Percentiles rank a stretch among this genome's conserved stretches.
phyloP scores from a whole-genome alignment of 53 echinoderm and acorn worm species.

The Antedon mediterranea region DNA sequence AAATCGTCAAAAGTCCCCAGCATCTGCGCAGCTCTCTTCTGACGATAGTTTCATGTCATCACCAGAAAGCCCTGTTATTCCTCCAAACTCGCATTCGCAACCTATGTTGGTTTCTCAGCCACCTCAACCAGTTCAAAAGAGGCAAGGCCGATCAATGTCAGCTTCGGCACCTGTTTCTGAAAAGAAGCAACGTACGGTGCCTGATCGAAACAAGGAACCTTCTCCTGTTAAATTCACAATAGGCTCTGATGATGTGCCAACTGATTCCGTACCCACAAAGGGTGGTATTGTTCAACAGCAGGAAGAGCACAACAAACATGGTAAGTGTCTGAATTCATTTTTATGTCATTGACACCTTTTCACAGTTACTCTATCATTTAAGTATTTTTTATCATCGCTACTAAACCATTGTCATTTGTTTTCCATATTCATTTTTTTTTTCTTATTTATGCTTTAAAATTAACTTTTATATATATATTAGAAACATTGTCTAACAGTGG shows the following conservation, averaged over 20 bases:
- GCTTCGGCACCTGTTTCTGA: background rate
- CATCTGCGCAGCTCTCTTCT: background rate
- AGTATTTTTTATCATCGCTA: too few relatives aligned
- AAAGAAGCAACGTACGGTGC: background rate
- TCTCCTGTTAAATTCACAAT: constrained; percentile 71
- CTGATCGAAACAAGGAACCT: background rate
- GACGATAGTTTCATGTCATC: background rate
- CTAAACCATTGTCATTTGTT: too few relatives aligned
- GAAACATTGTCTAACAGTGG: constrained; percentile 25
- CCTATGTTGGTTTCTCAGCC: background rate
- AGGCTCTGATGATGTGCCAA: constrained; percentile 43
- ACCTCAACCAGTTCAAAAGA: background rate
- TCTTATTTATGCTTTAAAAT: too few relatives aligned
- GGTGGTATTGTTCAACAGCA: background rate
- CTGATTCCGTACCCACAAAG: too few relatives aligned
- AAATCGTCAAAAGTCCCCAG: background rate
- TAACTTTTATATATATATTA: background rate
- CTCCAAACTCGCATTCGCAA: background rate
- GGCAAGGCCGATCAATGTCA: background rate
- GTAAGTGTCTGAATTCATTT: too few relatives aligned
- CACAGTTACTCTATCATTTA: too few relatives aligned
- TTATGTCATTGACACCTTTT: too few relatives aligned
- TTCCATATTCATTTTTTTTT: too few relatives aligned
- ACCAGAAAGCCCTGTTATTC: background rate
- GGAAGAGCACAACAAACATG: background rate